Evolutionary conservation across 2,797 vertebrate species (phyloP).

Genomic region (Fistularia tabacaria): DNA sequence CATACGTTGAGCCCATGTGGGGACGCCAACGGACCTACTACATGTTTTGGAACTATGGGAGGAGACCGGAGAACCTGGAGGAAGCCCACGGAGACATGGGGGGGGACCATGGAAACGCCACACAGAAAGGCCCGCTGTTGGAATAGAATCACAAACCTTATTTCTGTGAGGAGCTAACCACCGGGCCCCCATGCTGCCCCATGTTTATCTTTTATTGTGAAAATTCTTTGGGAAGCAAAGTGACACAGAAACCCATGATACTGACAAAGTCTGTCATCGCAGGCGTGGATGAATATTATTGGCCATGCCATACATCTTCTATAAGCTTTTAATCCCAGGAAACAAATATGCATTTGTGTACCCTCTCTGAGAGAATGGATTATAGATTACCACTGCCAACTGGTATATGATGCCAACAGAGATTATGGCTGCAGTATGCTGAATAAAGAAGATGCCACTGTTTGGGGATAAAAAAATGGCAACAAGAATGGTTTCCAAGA

Average conservation of each 20-base stretch:
- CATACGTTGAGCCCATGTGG: no score
- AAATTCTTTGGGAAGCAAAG: background rate
- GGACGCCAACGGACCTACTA: no score
- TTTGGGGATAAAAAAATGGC: constrained; percentile 57
- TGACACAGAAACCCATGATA: background rate
- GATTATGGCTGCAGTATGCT: constrained; percentile 71
- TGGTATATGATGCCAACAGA: constrained; percentile 73
- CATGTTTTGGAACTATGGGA: no score
- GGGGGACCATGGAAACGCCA: no score
- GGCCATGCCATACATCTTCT: constrained; percentile 68
- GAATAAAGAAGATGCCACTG: constrained; percentile 66
- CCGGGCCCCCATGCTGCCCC: no score
- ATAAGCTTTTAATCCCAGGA: constrained; percentile 80
- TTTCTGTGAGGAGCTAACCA: no score
- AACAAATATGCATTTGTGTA: constrained; percentile 79
- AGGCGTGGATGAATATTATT: constrained; percentile 70
- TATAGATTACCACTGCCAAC: constrained; percentile 76
- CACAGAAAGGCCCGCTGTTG: no score
- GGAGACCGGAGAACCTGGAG: no score
- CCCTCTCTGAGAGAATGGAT: constrained; percentile 75
- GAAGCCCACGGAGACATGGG: no score
- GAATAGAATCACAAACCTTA: no score
- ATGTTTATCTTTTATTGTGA: no score
- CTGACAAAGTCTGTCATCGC: constrained; percentile 51
- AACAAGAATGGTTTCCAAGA: constrained; percentile 58